Percentiles rank a stretch among this genome's conserved stretches.
phyloP scores from a whole-genome alignment of 1,140 invertebrate genomes.

The Hetaerina americana region DNA sequence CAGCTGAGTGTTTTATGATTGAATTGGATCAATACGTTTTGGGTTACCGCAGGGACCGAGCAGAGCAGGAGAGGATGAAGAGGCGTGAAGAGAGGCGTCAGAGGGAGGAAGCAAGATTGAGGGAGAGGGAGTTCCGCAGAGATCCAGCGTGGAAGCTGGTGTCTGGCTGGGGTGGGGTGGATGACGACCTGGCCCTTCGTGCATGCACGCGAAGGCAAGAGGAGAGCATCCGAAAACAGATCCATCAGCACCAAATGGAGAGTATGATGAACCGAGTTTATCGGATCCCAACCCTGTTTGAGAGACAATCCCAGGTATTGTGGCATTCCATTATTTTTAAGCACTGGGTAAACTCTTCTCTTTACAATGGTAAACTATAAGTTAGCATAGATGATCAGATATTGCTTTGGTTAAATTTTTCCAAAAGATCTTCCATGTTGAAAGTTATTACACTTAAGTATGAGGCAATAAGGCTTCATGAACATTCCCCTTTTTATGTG shows the following conservation, averaged over 20 bases:
- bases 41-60: constrained; percentile 38
- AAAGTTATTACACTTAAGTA: no score
- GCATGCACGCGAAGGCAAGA: constrained; percentile 47
- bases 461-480: no score
- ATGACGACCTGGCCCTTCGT: constrained; percentile 50
- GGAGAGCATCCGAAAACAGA: constrained; percentile 46
- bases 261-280: constrained; percentile 53
- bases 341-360: no score
- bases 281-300: constrained; percentile 51
- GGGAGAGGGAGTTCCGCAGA: constrained; percentile 42
- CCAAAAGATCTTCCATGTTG: no score
- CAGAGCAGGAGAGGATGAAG: constrained; percentile 45
- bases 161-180: constrained; percentile 15
- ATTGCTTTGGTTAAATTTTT: no score
- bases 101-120: constrained; percentile 37
- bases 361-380: no score
- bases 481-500: no score
- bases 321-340: no score
- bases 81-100: constrained; percentile 41
- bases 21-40: background rate
- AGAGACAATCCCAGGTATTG: constrained; percentile 52
- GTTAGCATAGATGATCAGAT: no score
- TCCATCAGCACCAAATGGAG: constrained; percentile 53
- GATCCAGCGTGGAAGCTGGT: constrained; percentile 45
- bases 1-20: no score